These are phyloP conservation scores for Megalopta genalis DNA, from an alignment of 1,140 invertebrate species.

Conservation along the genomic window DNA sequence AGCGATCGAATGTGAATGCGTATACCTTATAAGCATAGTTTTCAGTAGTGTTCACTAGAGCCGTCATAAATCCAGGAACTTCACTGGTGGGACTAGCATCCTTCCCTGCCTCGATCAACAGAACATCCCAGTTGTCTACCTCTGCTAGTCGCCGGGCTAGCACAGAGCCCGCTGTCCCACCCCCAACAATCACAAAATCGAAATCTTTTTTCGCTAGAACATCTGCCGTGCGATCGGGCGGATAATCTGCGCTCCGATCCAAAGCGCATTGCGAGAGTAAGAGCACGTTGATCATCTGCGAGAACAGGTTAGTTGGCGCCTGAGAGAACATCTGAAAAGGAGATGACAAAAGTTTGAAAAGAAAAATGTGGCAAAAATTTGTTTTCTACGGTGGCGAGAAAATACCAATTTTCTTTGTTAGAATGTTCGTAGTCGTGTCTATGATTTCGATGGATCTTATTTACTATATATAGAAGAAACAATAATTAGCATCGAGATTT, in stretches of 20 bases:
- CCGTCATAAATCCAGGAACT: conserved; percentile 80
- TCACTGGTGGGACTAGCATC: conserved; percentile 73
- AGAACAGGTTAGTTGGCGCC: too few species aligned
- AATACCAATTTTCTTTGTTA: too few species aligned
- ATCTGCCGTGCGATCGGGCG: conserved; percentile 79
- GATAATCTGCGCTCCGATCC: conserved; percentile 63
- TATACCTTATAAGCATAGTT: conserved; percentile 84
- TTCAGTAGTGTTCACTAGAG: conserved; percentile 78
- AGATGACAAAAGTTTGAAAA: too few species aligned
- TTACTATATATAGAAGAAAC: too few species aligned
- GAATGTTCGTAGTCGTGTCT: too few species aligned
- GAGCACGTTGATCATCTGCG: conserved; percentile 78
- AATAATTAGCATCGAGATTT: too few species aligned
- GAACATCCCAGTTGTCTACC: conserved; percentile 73
- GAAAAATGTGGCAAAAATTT: too few species aligned
- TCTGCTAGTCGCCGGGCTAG: conserved; percentile 83
- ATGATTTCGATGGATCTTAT: too few species aligned
- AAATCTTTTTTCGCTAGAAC: conserved; percentile 70
- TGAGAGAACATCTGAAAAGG: too few species aligned
- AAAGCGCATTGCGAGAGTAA: conserved; percentile 81
- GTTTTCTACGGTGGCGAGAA: too few species aligned
- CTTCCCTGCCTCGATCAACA: conserved; percentile 83
- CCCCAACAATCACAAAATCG: conserved; percentile 82
- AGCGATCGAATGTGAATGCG: too few species aligned
- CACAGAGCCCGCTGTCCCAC: conserved; percentile 85